Conservation (phyloP, 2,113 vertebrate genomes). For the Tachysurus vachellii region DNA sequence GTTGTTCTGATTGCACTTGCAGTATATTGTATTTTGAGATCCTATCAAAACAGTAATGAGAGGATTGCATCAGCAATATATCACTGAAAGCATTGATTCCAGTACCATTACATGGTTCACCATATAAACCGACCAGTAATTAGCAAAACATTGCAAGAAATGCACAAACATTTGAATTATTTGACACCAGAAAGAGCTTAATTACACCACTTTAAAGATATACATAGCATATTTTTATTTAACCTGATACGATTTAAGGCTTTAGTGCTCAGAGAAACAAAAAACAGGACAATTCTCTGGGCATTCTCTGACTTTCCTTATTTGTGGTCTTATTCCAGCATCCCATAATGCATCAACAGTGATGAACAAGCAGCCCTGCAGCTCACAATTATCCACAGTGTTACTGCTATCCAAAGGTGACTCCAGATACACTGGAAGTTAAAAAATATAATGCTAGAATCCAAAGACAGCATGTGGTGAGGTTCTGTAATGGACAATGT, state of each 20-base stretch:
- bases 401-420: neutral
- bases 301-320: neutral
- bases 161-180: neutral
- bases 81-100: neutral
- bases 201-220: neutral
- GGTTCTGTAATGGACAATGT: neutral
- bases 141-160: neutral
- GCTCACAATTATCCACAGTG: constrained; percentile 7
- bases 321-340: neutral
- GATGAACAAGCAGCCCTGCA: neutral
- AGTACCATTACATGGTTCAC: neutral
- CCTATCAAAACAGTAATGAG: neutral
- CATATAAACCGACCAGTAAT: neutral
- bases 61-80: neutral
- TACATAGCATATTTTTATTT: neutral
- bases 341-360: neutral
- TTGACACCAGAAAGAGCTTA: neutral
- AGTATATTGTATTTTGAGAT: neutral
- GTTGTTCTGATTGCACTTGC: neutral
- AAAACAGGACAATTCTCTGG: neutral
- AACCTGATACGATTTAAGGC: neutral
- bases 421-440: neutral
- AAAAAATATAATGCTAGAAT: neutral
- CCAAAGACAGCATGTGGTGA: constrained; percentile 36
- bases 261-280: neutral